Evolutionary conservation across 1,140 invertebrate genomes (phyloP).

Genomic region (Dolichoris vasculosae): DNA sequence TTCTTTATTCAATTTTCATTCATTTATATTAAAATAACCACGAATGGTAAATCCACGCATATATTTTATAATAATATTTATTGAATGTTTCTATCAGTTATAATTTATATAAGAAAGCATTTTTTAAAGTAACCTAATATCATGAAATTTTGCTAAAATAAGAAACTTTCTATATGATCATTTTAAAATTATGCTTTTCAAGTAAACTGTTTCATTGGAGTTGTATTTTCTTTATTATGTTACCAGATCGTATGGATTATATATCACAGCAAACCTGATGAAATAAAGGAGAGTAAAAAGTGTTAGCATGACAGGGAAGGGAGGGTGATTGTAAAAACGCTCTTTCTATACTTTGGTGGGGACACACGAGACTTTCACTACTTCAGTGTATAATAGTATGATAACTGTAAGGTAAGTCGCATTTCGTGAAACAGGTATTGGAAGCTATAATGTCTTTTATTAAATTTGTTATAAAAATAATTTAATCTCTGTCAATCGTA

Average conservation of each 20-base stretch:
- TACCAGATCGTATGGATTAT: background rate
- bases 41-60: too few relatives aligned
- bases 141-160: too few relatives aligned
- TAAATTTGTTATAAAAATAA: background rate
- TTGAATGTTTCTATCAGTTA: too few relatives aligned
- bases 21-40: too few relatives aligned
- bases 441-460: conserved; percentile 13
- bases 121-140: too few relatives aligned
- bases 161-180: background rate
- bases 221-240: background rate
- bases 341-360: background rate
- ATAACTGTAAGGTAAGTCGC: background rate
- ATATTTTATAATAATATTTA: too few relatives aligned
- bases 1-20: too few relatives aligned
- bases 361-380: conserved; percentile 43
- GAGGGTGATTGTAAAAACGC: background rate
- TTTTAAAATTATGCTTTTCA: background rate
- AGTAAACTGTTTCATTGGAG: background rate
- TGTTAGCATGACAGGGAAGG: too few relatives aligned
- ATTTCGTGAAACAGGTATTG: background rate
- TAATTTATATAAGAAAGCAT: too few relatives aligned
- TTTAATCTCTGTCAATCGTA: background rate
- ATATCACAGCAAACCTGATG: background rate
- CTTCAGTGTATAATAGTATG: background rate
- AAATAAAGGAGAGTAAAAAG: background rate